Conservation (phyloP, 2,888 invertebrate genomes). For the Troides helena region DNA sequence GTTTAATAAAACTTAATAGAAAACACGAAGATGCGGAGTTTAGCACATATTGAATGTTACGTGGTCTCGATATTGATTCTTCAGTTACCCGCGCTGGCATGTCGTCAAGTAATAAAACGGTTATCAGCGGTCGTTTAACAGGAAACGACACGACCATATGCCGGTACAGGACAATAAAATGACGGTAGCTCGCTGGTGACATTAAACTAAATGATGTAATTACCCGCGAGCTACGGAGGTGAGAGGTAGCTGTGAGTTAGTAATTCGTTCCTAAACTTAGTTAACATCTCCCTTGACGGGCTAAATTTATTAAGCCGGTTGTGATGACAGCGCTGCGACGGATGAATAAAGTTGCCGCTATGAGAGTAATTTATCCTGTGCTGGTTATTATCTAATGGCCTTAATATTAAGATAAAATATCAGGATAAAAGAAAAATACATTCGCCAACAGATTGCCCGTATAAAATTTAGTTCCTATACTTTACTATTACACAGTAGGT, state of each 20-base stretch:
- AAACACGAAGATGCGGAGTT: slow-evolving; percentile 43
- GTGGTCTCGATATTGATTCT: slow-evolving; percentile 54
- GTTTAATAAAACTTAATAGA: slow-evolving; percentile 16
- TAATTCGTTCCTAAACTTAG: slow-evolving; percentile 75
- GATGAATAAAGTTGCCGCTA: slow-evolving; percentile 12
- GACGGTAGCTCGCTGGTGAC: slow-evolving; percentile 46
- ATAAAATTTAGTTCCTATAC: no score
- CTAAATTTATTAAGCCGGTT: slow-evolving; percentile 69
- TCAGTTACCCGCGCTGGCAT: slow-evolving; percentile 49
- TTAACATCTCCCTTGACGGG: slow-evolving; percentile 74
- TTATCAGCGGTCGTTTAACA: slow-evolving; percentile 69
- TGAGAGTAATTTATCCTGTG: slow-evolving; percentile 7
- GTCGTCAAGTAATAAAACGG: slow-evolving; percentile 69
- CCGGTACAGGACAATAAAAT: slow-evolving; percentile 55
- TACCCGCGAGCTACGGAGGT: slow-evolving; percentile 63
- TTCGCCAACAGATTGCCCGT: no score
- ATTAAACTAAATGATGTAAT: slow-evolving; percentile 64
- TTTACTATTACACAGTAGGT: no score
- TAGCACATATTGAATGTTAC: slow-evolving; percentile 39
- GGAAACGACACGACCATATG: slow-evolving; percentile 63
- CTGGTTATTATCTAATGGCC: not conserved
- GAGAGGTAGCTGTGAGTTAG: slow-evolving; percentile 67
- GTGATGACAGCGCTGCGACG: slow-evolving; percentile 37
- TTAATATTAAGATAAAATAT: not conserved
- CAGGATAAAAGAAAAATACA: no score